phyloP scores from a whole-genome alignment of 2,888 invertebrate genomes.

The Lasius platythorax region DNA sequence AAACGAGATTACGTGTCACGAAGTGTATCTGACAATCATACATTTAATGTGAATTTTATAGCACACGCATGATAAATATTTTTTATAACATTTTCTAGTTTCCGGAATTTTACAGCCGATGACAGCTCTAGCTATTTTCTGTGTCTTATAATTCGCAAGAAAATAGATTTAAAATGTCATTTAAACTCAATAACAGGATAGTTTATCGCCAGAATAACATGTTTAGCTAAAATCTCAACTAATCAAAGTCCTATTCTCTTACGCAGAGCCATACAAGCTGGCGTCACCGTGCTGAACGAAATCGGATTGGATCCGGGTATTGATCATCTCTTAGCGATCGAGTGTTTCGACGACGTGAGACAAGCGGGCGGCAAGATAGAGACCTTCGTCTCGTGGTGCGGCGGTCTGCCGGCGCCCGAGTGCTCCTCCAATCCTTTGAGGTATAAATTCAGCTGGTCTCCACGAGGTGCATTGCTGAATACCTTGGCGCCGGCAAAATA shows the following conservation, averaged over 20 bases:
- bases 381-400: conserved; percentile 98
- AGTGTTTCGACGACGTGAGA: conserved; percentile 97
- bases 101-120: background rate
- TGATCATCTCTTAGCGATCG: conserved; percentile 98
- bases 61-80: background rate
- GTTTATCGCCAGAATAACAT: background rate
- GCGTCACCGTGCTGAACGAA: conserved; percentile 97
- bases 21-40: background rate
- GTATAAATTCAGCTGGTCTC: conserved; percentile 99
- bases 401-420: conserved; percentile 98
- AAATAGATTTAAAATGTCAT: background rate
- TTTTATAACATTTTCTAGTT: conserved; percentile 8
- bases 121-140: background rate
- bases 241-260: background rate
- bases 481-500: conserved; percentile 96
- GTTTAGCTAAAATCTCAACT: background rate
- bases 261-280: conserved; percentile 94
- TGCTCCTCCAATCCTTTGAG: conserved; percentile 95
- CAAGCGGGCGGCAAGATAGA: conserved; percentile 96
- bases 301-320: conserved; percentile 99
- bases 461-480: conserved; percentile 96
- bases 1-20: background rate
- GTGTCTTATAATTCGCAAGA: background rate
- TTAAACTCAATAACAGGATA: background rate
- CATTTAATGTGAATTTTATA: background rate